Base-by-base conservation (phyloP, 2,888 invertebrate genomes). In the Petrolisthes manimaculis region DNA sequence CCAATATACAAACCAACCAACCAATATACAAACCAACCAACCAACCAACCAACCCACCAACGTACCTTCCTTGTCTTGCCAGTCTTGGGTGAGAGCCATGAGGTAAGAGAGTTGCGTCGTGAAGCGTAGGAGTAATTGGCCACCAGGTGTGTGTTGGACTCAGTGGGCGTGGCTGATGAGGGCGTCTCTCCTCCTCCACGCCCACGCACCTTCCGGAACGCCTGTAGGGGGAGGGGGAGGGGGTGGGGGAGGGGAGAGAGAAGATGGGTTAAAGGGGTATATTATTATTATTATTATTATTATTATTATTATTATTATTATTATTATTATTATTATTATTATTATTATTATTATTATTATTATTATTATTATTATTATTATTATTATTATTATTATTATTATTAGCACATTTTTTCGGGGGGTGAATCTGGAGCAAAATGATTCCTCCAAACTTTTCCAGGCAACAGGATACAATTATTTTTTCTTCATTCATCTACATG, bases 1-100 rank as follows among this genome's bases (percentile, higher is more conserved):
- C 37, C 37, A 37, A 37, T n/a, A n/a, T n/a, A n/a, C 37, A 37
- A 37, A 1, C 37, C 37, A 37, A 1, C 37, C 37, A 37, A 1
- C 37, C 37, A 37, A 37, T 37, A 37, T 1, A 37, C 37, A 0
- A 37, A 37, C 37, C 61, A 61, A 9, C 18, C 61, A 61, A 71
- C 21, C n/a, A 37, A 37, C 37, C 37, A 37, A 37, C 37, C 61
- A 61, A 9, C 18, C 61, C 1, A 71, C 21, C n/a, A 14, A 71
- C 71, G 1, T 80, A 87, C 87, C 87, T 87, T 87, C 71, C 78
- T 87, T 9, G 87, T 79, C 79, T 84, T 87, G 9, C n/a, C 51
- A 5, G 79, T 84, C 75, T 88, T 88, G 56, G 88, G 84, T 4
- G 88, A 88, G 14, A 88, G 24, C 88, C 88, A 88, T 14, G 88